Evolutionary conservation across 1,140 invertebrate genomes (phyloP).

Genomic region (Brachystomella parvula): DNA sequence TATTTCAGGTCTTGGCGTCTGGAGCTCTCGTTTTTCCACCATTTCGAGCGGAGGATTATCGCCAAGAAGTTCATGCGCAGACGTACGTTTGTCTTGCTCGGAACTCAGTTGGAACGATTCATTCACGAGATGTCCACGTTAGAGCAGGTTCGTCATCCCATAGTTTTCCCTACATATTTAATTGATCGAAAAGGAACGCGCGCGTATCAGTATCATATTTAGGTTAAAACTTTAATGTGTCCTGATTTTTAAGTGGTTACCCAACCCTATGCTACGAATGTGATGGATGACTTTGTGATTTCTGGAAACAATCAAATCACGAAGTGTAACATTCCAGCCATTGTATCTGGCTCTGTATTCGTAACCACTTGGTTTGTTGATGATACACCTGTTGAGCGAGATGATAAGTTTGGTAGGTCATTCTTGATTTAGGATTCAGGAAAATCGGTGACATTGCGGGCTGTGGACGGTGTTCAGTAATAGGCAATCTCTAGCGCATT

Average conservation of each 20-base stretch:
- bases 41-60: conserved; percentile 83
- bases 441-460: conserved; percentile 1
- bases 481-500: neutral
- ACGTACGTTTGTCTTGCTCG: conserved; percentile 84
- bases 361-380: conserved; percentile 47
- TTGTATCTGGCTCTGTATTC: conserved; percentile 47
- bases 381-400: conserved; percentile 48
- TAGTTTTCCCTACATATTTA: neutral
- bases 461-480: neutral
- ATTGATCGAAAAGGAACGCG: neutral
- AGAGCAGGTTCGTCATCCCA: conserved; percentile 65
- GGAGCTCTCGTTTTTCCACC: conserved; percentile 89
- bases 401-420: conserved; percentile 33
- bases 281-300: conserved; percentile 85
- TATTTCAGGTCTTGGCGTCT: conserved; percentile 66
- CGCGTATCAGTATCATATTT: neutral
- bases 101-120: conserved; percentile 79
- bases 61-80: conserved; percentile 86
- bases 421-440: neutral
- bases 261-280: conserved; percentile 77
- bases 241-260: conserved; percentile 59
- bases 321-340: conserved; percentile 47
- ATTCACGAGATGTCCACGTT: conserved; percentile 85
- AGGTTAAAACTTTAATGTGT: neutral
- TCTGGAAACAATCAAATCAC: conserved; percentile 50